Conservation (phyloP, 2,797 vertebrate species). For the Paguma larvata region DNA sequence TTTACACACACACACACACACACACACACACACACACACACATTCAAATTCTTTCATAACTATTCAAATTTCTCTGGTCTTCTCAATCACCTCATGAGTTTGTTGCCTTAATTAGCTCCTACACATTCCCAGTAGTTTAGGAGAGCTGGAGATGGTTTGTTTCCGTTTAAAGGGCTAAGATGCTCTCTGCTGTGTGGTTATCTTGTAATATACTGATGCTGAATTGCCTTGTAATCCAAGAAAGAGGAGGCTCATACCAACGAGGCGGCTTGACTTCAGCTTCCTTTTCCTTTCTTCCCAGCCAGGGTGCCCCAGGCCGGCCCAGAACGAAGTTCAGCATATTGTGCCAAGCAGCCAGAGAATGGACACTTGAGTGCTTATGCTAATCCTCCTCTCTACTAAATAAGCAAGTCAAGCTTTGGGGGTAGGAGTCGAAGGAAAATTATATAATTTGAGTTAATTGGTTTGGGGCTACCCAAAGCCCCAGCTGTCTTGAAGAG, state of each 20-base stretch:
- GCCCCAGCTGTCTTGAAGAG: conserved; percentile 87
- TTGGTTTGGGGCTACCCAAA: conserved; percentile 88
- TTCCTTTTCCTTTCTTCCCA: conserved; percentile 83
- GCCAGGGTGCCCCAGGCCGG: conserved; percentile 83
- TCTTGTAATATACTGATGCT: conserved; percentile 82
- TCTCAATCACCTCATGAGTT: conserved; percentile 62
- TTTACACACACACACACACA: background rate
- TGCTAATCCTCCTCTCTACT: conserved; percentile 88
- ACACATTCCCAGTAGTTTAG: conserved; percentile 73
- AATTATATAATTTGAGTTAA: conserved; percentile 91
- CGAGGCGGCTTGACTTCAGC: conserved; percentile 85
- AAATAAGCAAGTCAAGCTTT: conserved; percentile 88
- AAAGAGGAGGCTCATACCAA: conserved; percentile 82
- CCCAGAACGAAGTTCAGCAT: conserved; percentile 81
- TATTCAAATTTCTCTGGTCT: conserved; percentile 50
- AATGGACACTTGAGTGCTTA: conserved; percentile 80
- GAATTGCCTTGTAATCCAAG: conserved; percentile 83
- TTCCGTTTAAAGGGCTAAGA: conserved; percentile 71
- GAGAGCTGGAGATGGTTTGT: conserved; percentile 67
- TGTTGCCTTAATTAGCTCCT: conserved; percentile 72
- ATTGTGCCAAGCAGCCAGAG: conserved; percentile 84
- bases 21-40: background rate
- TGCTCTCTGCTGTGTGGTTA: conserved; percentile 76
- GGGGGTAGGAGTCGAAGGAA: conserved; percentile 73
- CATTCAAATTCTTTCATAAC: background rate